Conservation (phyloP, 2,888 invertebrate genomes). For the Cancer borealis region DNA sequence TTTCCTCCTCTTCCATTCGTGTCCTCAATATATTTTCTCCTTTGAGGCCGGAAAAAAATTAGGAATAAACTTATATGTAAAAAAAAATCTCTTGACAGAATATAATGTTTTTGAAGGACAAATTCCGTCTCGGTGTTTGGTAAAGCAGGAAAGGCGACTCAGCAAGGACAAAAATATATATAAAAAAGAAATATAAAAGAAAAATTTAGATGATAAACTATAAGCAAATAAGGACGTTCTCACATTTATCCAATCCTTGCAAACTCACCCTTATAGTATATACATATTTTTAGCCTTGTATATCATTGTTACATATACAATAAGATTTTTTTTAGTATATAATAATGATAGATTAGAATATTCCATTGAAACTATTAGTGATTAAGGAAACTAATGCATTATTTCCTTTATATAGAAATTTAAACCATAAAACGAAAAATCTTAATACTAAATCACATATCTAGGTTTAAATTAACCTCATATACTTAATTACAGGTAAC, state of each 20-base stretch:
- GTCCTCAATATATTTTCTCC: constrained; percentile 80
- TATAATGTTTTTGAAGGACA: neutral
- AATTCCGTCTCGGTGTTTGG: neutral
- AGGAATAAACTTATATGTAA: neutral
- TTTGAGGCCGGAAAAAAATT: neutral
- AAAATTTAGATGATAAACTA: neutral
- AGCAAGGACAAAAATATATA: neutral
- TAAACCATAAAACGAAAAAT: no score
- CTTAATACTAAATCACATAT: no score
- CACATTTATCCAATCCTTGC: neutral
- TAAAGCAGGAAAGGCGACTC: neutral
- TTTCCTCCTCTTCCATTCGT: constrained; percentile 85
- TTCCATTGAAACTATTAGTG: no score
- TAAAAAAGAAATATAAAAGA: neutral
- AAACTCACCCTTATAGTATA: neutral
- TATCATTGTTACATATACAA: no score
- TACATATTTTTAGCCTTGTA: no score
- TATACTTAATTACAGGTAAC: no score
- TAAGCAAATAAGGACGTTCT: neutral
- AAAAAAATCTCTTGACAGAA: neutral
- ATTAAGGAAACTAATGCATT: no score
- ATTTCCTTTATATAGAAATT: no score
- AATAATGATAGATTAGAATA: no score
- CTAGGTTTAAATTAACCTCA: no score
- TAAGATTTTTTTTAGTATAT: no score